Conservation (phyloP, 2,888 invertebrate genomes). For the Seladonia tumulorum region DNA sequence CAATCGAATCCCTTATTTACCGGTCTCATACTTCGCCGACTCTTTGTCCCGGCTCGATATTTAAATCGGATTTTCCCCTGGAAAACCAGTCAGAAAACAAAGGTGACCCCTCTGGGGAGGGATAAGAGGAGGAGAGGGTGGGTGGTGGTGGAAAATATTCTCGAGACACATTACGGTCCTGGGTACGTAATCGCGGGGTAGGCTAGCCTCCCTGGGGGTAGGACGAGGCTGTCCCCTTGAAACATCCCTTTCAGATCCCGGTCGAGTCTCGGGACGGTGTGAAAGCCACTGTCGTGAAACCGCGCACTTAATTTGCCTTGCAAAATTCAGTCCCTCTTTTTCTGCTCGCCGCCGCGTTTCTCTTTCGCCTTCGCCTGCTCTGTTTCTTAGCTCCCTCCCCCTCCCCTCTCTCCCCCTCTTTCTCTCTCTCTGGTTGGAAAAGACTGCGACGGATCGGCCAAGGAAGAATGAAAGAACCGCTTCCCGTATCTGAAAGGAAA, state of each 20-base stretch:
- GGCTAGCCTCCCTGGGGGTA: constrained; percentile 38
- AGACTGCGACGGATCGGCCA: constrained; percentile 21
- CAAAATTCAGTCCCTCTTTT: constrained; percentile 80
- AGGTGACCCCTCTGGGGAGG: constrained; percentile 11
- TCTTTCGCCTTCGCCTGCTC: constrained; percentile 14
- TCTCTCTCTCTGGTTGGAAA: background rate
- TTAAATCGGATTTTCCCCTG: constrained; percentile 52
- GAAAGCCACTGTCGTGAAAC: constrained; percentile 82
- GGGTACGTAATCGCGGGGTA: constrained; percentile 59
- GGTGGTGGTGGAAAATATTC: constrained; percentile 37
- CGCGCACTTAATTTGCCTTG: constrained; percentile 84
- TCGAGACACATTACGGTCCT: constrained; percentile 61
- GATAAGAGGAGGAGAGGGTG: constrained; percentile 9
- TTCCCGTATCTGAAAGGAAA: constrained; percentile 53
- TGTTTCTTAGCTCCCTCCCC: background rate
- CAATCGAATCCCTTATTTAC: constrained; percentile 35
- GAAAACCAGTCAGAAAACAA: constrained; percentile 26
- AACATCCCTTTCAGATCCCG: constrained; percentile 75
- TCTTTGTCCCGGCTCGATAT: constrained; percentile 22
- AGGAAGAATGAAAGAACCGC: constrained; percentile 58
- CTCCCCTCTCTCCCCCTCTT: background rate
- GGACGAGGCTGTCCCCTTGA: constrained; percentile 71
- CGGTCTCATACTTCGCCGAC: background rate
- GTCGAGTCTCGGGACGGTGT: constrained; percentile 65
- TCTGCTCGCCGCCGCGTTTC: constrained; percentile 41